Evolutionary conservation across 2,113 vertebrate species (phyloP).

Genomic region (Sardina pilchardus): DNA sequence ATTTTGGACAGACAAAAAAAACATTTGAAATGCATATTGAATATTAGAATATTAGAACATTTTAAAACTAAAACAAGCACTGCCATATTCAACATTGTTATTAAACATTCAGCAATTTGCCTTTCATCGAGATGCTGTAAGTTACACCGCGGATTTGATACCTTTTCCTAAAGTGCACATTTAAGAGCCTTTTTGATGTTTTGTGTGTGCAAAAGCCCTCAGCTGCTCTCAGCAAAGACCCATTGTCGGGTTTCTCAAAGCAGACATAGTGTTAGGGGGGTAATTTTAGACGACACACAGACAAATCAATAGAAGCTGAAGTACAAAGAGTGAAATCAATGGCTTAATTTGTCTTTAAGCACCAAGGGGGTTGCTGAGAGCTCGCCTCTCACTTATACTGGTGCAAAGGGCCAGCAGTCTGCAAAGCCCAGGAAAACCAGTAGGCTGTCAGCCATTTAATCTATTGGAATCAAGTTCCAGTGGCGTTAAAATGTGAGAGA

Average conservation of each 20-base stretch:
- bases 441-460: background rate
- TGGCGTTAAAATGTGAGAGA: background rate
- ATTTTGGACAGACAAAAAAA: background rate
- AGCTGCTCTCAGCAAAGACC: slow-evolving; percentile 21
- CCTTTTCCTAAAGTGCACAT: background rate
- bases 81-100: background rate
- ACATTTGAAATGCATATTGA: too few species aligned
- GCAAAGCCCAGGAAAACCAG: background rate
- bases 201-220: background rate
- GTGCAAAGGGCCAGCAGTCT: background rate
- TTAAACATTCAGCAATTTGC: background rate
- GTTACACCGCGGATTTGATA: background rate
- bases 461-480: background rate
- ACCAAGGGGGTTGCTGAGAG: slow-evolving; percentile 25
- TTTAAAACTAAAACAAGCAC: background rate
- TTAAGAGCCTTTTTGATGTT: background rate
- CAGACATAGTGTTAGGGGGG: slow-evolving; percentile 40
- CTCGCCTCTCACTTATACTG: background rate
- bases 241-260: slow-evolving; percentile 34
- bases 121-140: background rate
- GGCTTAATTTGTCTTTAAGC: slow-evolving; percentile 52
- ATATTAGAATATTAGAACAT: background rate
- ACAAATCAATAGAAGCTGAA: slow-evolving; percentile 52
- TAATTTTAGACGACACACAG: slow-evolving; percentile 47
- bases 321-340: slow-evolving; percentile 49